A percentile compares a stretch with the other conserved stretches of the same genome.
These are phyloP conservation scores for Crocallis elinguaria DNA, from an alignment of 2,888 invertebrate genomes.

Conservation along the genomic window DNA sequence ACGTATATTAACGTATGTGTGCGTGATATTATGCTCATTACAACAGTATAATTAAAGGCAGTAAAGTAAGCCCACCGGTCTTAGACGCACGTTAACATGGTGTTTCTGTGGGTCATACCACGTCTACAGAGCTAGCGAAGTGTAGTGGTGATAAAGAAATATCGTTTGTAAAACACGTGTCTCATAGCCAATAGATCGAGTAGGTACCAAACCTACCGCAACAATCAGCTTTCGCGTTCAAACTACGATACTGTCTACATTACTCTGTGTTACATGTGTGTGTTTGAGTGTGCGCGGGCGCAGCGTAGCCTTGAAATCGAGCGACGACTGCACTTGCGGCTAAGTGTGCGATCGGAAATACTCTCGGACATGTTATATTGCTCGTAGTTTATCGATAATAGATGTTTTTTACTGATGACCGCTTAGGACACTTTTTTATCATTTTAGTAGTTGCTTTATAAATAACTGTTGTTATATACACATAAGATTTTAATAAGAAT, in stretches of 20 bases:
- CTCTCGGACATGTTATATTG: slow-evolving; percentile 18
- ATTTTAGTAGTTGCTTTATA: background rate
- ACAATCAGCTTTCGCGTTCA: background rate
- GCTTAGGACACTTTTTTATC: background rate
- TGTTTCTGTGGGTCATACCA: background rate
- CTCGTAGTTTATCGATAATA: slow-evolving; percentile 13
- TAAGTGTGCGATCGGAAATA: slow-evolving; percentile 57
- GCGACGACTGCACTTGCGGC: slow-evolving; percentile 77
- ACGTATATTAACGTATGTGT: slow-evolving; percentile 25
- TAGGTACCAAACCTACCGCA: slow-evolving; percentile 2
- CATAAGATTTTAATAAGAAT: background rate
- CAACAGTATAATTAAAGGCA: background rate
- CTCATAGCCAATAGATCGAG: background rate
- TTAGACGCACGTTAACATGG: background rate
- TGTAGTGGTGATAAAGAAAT: too few species aligned
- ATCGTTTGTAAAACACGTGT: background rate
- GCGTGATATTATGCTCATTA: slow-evolving; percentile 26
- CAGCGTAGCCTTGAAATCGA: slow-evolving; percentile 73
- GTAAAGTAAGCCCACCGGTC: background rate
- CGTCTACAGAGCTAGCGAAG: too few species aligned
- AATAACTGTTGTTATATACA: background rate
- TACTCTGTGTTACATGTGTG: slow-evolving; percentile 5
- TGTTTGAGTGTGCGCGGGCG: slow-evolving; percentile 45
- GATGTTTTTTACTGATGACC: slow-evolving; percentile 33
- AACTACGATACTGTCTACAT: slow-evolving; percentile 7